Base-by-base conservation (phyloP, 2,888 invertebrate species). In the Netelia inedita region DNA sequence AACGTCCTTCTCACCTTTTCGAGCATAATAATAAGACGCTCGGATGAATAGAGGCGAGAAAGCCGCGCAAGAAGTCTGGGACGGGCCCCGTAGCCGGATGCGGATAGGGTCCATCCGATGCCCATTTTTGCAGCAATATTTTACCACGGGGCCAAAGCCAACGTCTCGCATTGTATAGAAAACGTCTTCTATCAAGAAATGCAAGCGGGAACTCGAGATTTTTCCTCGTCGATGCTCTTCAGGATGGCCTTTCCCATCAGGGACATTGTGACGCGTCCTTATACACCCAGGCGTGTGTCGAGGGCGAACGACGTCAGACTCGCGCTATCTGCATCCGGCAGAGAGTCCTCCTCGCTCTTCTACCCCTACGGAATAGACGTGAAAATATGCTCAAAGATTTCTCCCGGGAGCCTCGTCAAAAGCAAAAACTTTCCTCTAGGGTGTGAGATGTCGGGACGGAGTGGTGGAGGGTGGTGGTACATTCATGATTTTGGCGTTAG, bases 271-370 rank as follows among this genome's bases (percentile, higher is more conserved):
- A 87, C 82, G 83, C 72, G 74, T 82, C 55, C 65, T 79, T 74
- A 76, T 41, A 79, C 41, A 78, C 82, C 53, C 80, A 59, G 63
- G 59, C 78, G 55, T 73, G 10, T 55, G 57, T 57, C 46, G 35
- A 11, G 69, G 86, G 80, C 76, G 71, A 66, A 72, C 50, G 69
- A 78, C 79, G 85, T 72, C 85, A 79, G 82, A 72, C 50, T 68
- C 55, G 76, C 87, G 91, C 93, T 93, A 93, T 93, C 93, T 93
- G 92, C 93, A 93, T 93, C 93, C 93, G 93, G 93, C 93, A 92
- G 92, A 92, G 91, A 91, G 89, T 80, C 75, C 57, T 55, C 35
- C 83, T 55, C 61, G 46, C 75, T 90, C 57, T 19, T 57, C 57
- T 16, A 35, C 88, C 89, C 87, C 79, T 86, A 82, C 86, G 86